Conservation (phyloP, 1,140 invertebrate genomes). For the Papilio polytes region DNA sequence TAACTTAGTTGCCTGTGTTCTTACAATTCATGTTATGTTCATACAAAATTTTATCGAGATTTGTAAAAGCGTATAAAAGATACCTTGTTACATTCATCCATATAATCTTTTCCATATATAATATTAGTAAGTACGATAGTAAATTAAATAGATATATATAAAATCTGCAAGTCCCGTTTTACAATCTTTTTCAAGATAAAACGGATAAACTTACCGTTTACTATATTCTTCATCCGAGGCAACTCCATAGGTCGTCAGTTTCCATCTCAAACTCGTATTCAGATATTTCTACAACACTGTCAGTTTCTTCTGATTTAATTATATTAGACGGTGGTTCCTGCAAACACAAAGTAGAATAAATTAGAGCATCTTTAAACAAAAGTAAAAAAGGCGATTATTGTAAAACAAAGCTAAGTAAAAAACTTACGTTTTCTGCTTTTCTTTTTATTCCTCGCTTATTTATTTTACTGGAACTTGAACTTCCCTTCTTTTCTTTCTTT, state of each 20-base stretch:
- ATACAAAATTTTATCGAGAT: no score
- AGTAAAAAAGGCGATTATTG: no score
- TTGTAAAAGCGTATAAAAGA: no score
- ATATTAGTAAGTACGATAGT: no score
- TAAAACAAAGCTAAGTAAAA: background rate
- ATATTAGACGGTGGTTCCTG: conserved; percentile 3
- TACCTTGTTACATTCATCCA: no score
- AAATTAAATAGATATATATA: no score
- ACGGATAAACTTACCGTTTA: background rate
- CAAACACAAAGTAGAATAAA: background rate
- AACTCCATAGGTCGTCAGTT: background rate
- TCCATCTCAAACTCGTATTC: background rate
- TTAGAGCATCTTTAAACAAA: background rate
- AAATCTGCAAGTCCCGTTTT: no score
- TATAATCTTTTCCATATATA: no score
- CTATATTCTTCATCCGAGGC: background rate
- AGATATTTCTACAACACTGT: background rate
- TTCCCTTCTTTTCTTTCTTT: background rate
- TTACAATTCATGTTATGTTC: no score
- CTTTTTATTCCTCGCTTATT: conserved; percentile 20
- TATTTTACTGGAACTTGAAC: conserved; percentile 13
- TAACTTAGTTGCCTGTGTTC: no score
- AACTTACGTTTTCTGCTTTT: conserved; percentile 1
- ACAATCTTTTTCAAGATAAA: no score
- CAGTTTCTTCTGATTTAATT: background rate